Evolutionary conservation across 2,113 vertebrate species (phyloP).

Genomic region (Capra hircus): DNA sequence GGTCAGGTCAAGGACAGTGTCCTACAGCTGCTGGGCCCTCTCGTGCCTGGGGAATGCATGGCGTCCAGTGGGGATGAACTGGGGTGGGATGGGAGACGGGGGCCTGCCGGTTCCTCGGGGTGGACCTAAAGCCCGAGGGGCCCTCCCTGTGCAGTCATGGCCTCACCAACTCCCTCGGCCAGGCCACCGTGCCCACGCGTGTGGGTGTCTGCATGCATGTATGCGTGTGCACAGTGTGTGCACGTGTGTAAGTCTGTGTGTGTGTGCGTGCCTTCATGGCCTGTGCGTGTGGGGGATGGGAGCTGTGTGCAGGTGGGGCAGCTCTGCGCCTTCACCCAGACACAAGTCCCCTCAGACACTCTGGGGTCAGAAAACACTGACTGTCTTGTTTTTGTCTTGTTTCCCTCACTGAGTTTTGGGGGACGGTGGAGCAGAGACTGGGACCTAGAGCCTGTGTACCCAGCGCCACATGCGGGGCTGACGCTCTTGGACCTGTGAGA

Average conservation of each 20-base stretch:
- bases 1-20: neutral
- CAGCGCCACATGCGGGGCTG: accelerated
- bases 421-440: neutral
- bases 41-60: no score
- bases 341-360: no score
- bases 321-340: no score
- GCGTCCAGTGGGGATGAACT: neutral
- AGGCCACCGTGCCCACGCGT: accelerated
- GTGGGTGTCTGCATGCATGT: no score
- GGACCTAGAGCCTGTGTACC: neutral
- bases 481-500: accelerated
- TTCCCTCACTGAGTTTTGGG: neutral
- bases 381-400: no score
- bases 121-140: neutral
- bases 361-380: no score
- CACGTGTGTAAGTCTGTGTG: no score
- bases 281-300: no score
- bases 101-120: accelerated
- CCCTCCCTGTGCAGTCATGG: neutral
- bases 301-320: no score
- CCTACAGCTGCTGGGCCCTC: neutral
- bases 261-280: no score
- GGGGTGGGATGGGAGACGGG: neutral
- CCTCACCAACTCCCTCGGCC: neutral
- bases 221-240: no score